phyloP scores from a whole-genome alignment of 2,888 invertebrate genomes.

The Melieria omissa region DNA sequence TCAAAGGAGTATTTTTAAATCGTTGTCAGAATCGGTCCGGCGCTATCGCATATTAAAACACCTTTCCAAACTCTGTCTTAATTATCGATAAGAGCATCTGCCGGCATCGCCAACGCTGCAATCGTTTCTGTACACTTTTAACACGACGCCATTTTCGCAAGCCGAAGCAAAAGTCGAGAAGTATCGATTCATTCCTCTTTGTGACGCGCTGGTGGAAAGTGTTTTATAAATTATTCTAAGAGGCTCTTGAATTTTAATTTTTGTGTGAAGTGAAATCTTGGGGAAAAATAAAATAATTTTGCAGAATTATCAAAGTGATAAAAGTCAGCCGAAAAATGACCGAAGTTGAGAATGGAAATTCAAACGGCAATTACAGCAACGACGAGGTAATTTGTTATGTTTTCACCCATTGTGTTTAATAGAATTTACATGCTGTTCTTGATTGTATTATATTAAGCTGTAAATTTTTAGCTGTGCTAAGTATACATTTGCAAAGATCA shows the following conservation, averaged over 20 bases:
- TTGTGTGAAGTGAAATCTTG: neutral
- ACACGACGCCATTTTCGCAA: conserved; percentile 17
- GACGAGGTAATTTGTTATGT: conserved; percentile 52
- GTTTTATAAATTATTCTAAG: too few species aligned
- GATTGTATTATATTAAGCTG: conserved; percentile 10
- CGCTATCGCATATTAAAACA: too few species aligned
- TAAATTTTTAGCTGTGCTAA: neutral
- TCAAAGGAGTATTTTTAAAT: too few species aligned
- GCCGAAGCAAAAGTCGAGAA: neutral
- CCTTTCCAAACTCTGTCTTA: conserved; percentile 42
- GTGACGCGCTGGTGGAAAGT: neutral
- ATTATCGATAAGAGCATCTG: conserved; percentile 28
- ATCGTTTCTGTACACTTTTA: conserved; percentile 7
- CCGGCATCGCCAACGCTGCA: conserved; percentile 5
- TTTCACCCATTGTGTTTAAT: neutral
- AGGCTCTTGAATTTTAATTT: too few species aligned
- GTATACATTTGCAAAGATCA: too few species aligned
- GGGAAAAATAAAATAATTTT: neutral
- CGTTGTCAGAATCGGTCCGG: too few species aligned
- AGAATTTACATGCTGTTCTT: neutral
- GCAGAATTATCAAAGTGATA: neutral
- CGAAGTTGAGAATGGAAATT: conserved; percentile 52
- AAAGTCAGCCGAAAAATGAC: conserved; percentile 47
- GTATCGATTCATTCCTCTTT: conserved; percentile 15
- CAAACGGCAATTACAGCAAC: conserved; percentile 57